Evolutionary conservation across 1,140 invertebrate genomes (phyloP).

Genomic region (Drosophila parvula): DNA sequence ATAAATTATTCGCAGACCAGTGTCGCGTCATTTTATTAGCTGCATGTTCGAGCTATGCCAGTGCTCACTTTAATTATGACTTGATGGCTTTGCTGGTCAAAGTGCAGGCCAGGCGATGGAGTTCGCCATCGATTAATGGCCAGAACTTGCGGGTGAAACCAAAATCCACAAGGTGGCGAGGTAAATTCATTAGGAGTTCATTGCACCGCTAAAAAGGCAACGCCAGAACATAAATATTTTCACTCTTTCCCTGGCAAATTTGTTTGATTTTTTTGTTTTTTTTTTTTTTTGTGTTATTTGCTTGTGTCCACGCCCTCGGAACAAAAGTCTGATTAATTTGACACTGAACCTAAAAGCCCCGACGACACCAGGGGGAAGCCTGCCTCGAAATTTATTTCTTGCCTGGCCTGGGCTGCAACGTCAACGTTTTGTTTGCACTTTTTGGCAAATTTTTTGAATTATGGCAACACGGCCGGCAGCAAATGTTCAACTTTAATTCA

Average conservation of each 20-base stretch:
- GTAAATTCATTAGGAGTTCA: conserved; percentile 67
- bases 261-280: conserved; percentile 57
- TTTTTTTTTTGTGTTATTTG: conserved; percentile 20
- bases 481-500: conserved; percentile 66
- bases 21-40: conserved; percentile 82
- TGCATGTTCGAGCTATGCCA: conserved; percentile 32
- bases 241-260: conserved; percentile 59
- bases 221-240: conserved; percentile 61
- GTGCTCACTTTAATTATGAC: conserved; percentile 63
- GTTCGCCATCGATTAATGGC: conserved; percentile 35
- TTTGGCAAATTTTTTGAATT: conserved; percentile 73
- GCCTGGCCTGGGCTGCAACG: conserved; percentile 10
- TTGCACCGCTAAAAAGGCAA: conserved; percentile 60
- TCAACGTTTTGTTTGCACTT: conserved; percentile 56
- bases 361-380: conserved; percentile 59
- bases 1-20: conserved; percentile 82
- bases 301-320: conserved; percentile 46
- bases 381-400: conserved; percentile 60
- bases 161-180: conserved; percentile 17
- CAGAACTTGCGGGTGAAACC: background rate
- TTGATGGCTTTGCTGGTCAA: conserved; percentile 29
- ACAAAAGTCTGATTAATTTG: conserved; percentile 81
- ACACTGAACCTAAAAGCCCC: conserved; percentile 70
- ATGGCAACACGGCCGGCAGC: conserved; percentile 31
- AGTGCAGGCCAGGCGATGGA: conserved; percentile 19